Evolutionary conservation across 2,888 invertebrate genomes (phyloP), one percentile per base, ranked within the genome.

Genomic region (Polymixis flavicincta): DNA sequence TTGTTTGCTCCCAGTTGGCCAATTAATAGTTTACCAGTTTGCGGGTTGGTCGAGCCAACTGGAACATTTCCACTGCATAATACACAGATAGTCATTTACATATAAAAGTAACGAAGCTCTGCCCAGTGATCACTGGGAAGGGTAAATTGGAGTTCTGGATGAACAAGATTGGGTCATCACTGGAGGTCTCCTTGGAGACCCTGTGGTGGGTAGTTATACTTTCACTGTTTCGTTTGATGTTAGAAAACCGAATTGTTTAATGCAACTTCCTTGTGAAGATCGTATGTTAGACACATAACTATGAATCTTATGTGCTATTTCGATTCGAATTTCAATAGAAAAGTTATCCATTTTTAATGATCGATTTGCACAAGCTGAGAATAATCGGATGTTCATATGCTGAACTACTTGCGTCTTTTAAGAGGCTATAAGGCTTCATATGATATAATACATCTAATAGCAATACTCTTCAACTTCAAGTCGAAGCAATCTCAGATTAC

Each of bases 21-120:
- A 87, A 86, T 86, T 86, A 84, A 86, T 87, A 87, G 84, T 86
- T 87, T 73, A 76, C 72, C 63, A 79, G 81, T 85, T 84, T 68
- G 86, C 70, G 74, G 76, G 72, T 68, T 55, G 74, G 87, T 76
- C 68, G 74, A 71, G 83, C 74, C 80, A 76, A 78, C 74, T 78
- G 77, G 80, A 80, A 69, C 76, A 77, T 73, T 76, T 69, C 71
- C 68, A 75, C 76, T 83, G 82, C 73, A 81, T 83, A 83, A 83
- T 85, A 81, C 61, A 50, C 76, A 52, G 59, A 76, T 66, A 67
- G 54, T 67, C 59, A 83, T 84, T 85, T 77, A 77, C 82, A 83
- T 83, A 61, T 82, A 85, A 81, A 83, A 83, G 82, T 77, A 72
- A 70, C 65, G 60, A 45, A 80, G 77, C 63, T 64, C 52, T 59